Evolutionary conservation across 2,797 vertebrate genomes (phyloP).

Genomic region (Taeniopygia guttata): DNA sequence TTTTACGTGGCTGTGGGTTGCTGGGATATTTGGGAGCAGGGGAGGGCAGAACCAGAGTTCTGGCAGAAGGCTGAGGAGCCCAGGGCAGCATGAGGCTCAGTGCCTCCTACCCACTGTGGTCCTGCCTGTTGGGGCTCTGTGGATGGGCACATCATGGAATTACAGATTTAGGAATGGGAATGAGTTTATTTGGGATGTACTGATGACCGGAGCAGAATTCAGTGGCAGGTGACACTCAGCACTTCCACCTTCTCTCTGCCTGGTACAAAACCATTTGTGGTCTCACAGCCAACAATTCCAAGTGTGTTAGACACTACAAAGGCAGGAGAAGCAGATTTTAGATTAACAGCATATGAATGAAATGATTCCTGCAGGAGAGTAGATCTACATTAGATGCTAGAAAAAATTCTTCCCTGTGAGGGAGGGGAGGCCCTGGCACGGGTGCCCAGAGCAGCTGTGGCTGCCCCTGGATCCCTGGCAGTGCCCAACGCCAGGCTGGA

Average conservation of each 20-base stretch:
- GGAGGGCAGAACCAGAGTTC: not conserved
- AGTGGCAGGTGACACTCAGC: not conserved
- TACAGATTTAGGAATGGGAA: not conserved
- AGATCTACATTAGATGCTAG: not conserved
- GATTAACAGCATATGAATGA: not conserved
- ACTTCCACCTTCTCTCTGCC: not conserved
- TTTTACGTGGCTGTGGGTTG: not conserved
- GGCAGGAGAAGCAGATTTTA: not conserved
- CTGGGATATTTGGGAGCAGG: not conserved
- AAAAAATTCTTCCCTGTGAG: not conserved
- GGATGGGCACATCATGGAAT: too few species aligned
- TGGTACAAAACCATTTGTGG: not conserved
- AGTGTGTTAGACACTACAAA: not conserved
- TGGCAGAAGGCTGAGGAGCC: not conserved
- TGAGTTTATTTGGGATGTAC: rapidly evolving
- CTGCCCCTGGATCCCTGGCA: not conserved
- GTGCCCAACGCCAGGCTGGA: not conserved
- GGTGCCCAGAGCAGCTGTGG: not conserved
- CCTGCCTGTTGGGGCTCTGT: not conserved
- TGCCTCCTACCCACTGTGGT: not conserved
- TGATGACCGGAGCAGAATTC: not conserved
- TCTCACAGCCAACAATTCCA: not conserved
- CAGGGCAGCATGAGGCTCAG: not conserved
- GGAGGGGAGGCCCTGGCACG: not conserved
- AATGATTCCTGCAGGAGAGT: not conserved